Conservation (phyloP, 2,888 invertebrate species). For the Mamestra brassicae region DNA sequence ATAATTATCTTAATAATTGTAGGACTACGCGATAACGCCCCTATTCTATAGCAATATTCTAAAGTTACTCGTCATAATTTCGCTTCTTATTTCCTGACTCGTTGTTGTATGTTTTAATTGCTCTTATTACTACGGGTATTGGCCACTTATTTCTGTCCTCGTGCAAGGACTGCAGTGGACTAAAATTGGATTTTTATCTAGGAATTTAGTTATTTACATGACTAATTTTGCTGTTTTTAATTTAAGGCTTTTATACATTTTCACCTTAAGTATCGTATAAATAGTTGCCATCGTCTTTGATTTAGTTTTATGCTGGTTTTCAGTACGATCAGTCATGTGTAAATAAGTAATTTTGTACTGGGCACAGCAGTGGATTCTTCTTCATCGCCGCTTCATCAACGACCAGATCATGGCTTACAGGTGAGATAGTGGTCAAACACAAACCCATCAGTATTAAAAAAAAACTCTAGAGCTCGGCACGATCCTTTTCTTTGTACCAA, state of each 20-base stretch:
- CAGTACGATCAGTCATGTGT: background rate
- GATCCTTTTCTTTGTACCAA: background rate
- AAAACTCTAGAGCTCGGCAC: background rate
- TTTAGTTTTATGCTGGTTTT: background rate
- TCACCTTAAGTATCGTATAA: background rate
- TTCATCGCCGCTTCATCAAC: background rate
- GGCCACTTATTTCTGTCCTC: constrained; percentile 36
- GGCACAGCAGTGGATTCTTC: background rate
- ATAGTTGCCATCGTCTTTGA: background rate
- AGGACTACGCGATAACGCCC: constrained; percentile 66
- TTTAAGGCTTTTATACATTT: background rate
- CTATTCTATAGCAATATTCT: constrained; percentile 63
- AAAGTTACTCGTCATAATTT: constrained; percentile 9
- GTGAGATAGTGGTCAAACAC: too few relatives aligned
- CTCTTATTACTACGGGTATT: background rate
- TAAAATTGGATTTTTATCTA: constrained; percentile 42
- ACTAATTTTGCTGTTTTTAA: background rate
- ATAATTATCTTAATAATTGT: constrained; percentile 65
- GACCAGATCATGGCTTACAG: too few relatives aligned
- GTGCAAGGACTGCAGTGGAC: constrained; percentile 3
- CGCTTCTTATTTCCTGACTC: constrained; percentile 29
- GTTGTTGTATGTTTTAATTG: constrained; percentile 36
- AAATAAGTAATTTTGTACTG: background rate
- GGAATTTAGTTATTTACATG: constrained; percentile 7
- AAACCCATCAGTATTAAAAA: too few relatives aligned